phyloP scores from a whole-genome alignment of 2,113 vertebrate species.

The Capreolus pygargus region DNA sequence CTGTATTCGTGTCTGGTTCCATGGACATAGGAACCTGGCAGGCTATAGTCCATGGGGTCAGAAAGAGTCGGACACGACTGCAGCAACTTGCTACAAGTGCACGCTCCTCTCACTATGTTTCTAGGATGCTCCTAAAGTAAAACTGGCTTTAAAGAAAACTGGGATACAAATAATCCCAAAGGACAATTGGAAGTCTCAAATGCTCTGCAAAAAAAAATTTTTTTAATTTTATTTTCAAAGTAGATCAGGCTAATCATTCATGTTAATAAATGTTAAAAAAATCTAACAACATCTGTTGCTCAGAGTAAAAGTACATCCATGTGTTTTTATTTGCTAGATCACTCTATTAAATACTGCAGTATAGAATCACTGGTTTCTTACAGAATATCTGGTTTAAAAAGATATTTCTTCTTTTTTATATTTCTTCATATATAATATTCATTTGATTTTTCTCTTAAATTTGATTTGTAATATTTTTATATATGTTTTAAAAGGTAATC shows the following conservation, averaged over 20 bases:
- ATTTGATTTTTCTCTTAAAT: not conserved
- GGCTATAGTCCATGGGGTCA: not conserved
- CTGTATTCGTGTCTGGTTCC: not conserved
- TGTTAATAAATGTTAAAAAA: not conserved
- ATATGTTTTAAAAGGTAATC: not conserved
- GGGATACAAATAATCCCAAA: not conserved
- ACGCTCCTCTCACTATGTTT: not conserved
- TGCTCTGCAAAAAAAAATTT: not conserved
- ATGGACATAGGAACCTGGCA: not conserved
- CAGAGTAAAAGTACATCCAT: not conserved
- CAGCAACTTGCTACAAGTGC: not conserved
- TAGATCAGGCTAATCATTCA: not conserved
- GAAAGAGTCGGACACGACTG: not conserved
- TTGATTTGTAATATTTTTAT: not conserved
- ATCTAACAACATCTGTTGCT: not conserved
- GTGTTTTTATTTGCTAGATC: not conserved
- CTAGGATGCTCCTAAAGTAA: not conserved
- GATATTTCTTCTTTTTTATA: not conserved
- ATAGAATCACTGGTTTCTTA: not conserved
- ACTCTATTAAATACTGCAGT: not conserved
- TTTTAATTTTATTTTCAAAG: not conserved
- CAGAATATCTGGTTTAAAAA: not conserved
- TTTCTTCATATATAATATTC: not conserved
- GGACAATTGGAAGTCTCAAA: not conserved
- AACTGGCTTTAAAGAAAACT: not conserved